phyloP scores from a whole-genome alignment of 2,888 invertebrate species.

The Heteropelma amictum region DNA sequence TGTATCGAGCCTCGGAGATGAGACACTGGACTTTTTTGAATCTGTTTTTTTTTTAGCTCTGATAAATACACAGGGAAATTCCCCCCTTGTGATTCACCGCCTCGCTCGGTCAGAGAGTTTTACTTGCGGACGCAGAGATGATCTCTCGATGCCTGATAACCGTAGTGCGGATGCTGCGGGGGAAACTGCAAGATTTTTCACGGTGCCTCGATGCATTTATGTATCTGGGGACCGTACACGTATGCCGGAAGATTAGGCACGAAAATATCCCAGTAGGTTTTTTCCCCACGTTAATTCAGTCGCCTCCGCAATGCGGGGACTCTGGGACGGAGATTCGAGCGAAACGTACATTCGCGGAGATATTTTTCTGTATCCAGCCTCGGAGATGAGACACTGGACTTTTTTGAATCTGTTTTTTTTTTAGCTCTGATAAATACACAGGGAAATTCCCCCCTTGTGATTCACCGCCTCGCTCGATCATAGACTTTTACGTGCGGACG shows the following conservation, averaged over 20 bases:
- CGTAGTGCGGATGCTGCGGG: slow-evolving; percentile 11
- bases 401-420: not conserved
- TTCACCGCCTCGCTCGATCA: slow-evolving; percentile 14
- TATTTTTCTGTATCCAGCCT: too few species aligned
- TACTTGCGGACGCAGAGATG: not conserved
- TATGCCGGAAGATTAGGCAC: too few species aligned
- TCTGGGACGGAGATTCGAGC: too few species aligned
- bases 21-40: not conserved
- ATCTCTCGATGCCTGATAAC: slow-evolving; percentile 41
- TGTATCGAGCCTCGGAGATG: not conserved
- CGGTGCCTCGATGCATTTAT: slow-evolving; percentile 5
- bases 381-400: slow-evolving; percentile 6
- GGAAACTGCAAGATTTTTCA: slow-evolving; percentile 26
- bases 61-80: not conserved
- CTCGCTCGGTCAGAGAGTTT: not conserved
- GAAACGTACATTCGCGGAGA: too few species aligned
- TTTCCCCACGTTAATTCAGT: too few species aligned
- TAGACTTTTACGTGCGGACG: not conserved
- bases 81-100: slow-evolving; percentile 6
- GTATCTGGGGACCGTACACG: too few species aligned
- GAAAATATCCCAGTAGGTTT: too few species aligned
- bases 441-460: not conserved
- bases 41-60: not conserved
- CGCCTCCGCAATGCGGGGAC: too few species aligned
- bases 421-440: not conserved